Percentiles rank a stretch among this genome's conserved stretches.
These are phyloP conservation scores for Atlantisia rogersi DNA, from an alignment of 2,113 vertebrate genomes.

Conservation along the genomic window DNA sequence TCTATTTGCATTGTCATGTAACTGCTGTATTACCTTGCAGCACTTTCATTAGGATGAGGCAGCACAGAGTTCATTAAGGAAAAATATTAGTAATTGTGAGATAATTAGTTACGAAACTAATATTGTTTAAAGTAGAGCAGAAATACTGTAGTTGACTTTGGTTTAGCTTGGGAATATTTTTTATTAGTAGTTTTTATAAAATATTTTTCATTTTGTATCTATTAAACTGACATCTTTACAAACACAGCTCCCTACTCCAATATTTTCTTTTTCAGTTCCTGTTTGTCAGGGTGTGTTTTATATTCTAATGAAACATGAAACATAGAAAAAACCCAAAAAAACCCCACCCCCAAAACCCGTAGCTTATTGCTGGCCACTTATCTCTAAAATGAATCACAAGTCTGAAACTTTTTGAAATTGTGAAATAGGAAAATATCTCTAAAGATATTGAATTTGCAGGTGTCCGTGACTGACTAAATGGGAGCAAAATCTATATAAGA, in stretches of 20 bases:
- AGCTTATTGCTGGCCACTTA: background rate
- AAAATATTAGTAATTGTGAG: slow-evolving; percentile 43
- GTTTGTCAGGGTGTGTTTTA: background rate
- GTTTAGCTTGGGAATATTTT: slow-evolving; percentile 9
- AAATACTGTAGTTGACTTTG: background rate
- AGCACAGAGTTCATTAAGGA: slow-evolving; percentile 47
- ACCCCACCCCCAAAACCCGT: background rate
- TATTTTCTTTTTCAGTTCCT: slow-evolving; percentile 14
- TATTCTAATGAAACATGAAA: slow-evolving; percentile 1
- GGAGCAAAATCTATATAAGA: background rate
- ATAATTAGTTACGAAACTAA: slow-evolving; percentile 47
- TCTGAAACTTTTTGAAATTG: background rate
- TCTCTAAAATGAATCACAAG: background rate
- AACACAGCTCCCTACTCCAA: background rate
- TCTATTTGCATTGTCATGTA: slow-evolving; percentile 46
- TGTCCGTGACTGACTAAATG: background rate
- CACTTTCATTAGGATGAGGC: slow-evolving; percentile 35
- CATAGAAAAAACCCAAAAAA: background rate
- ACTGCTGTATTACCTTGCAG: slow-evolving; percentile 38
- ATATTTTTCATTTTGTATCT: background rate
- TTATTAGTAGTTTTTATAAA: slow-evolving; percentile 8
- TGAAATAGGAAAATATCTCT: background rate
- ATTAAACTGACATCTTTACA: background rate
- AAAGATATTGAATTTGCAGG: background rate
- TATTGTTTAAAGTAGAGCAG: slow-evolving; percentile 4